Conservation (phyloP, 2,797 vertebrate species). For the Halcyon leucocephala region DNA sequence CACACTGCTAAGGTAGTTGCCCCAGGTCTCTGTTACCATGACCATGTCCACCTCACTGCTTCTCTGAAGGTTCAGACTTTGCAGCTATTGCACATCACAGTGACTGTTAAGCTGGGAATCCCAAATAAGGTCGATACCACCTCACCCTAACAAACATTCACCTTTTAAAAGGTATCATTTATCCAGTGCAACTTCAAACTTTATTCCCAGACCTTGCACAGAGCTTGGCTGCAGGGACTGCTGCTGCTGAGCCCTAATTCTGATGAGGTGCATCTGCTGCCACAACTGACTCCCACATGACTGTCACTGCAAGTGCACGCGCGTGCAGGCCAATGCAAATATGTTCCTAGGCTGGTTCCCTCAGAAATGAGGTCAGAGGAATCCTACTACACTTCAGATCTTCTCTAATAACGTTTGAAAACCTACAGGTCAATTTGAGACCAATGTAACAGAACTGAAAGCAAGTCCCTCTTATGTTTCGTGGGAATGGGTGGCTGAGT, state of each 20-base stretch:
- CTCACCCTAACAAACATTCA: background rate
- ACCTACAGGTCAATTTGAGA: background rate
- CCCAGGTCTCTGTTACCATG: background rate
- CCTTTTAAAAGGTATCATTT: background rate
- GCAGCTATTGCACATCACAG: background rate
- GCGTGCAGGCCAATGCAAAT: background rate
- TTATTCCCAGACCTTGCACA: background rate
- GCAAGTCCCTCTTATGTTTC: background rate
- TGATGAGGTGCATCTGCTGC: background rate
- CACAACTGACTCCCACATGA: background rate
- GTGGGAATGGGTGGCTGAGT: background rate
- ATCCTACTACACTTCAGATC: background rate
- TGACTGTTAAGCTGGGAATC: background rate
- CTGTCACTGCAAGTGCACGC: fast-evolving
- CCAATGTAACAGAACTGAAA: background rate
- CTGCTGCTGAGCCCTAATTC: background rate
- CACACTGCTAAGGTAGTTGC: background rate
- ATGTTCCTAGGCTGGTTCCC: background rate
- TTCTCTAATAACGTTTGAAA: background rate
- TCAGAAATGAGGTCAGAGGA: background rate
- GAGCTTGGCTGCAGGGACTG: background rate
- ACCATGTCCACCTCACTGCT: background rate
- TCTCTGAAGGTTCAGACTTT: background rate
- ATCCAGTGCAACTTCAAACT: background rate
- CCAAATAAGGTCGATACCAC: fast-evolving